Evolutionary conservation across 2,797 vertebrate genomes (phyloP), one percentile per base, ranked within the genome.

Genomic region (Tapirus indicus): DNA sequence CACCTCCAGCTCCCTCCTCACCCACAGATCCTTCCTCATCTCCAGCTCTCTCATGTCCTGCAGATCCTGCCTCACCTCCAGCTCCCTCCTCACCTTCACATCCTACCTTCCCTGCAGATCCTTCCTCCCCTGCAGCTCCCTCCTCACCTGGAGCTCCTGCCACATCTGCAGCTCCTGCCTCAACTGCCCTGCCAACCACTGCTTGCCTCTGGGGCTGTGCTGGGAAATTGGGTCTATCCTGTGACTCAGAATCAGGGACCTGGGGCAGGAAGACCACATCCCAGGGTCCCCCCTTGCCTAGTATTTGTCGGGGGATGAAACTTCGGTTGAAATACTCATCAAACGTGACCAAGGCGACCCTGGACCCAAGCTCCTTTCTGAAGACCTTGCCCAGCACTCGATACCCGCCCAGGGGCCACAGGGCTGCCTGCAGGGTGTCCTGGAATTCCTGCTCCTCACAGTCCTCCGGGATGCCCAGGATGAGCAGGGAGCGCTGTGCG

Each of bases 401-500:
- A 62, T 95, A 97, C 18, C 66, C 77, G 71, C 97, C 97, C 96
- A 98, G 75, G 52, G 58, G 80, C 1, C 27, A 1, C 9, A 98
- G 85, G 54, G 92, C 71, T 60, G 75, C 80, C 10, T n/a, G n/a
- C n/a, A n/a, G n/a, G n/a, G n/a, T n/a, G n/a, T 94, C 75, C 80
- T 41, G 88, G 72, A 97, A 96, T 10, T 96, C 95, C 47, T 87
- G 58, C 6, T 98, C 96, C 9, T 44, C 16, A 0, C 94, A 97
- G 41, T 97, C 88, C 0, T 96, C 71, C 0, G 96, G 95, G 77
- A 97, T 96, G 85, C 88, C 97, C 96, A 96, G 54, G 91, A 97
- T 84, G 54, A 98, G 94, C 66, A 97, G 17, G 4, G 92, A 94
- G 12, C 47, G 77, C 35, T 96, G 72, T 0, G 41, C 35, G 0